These are phyloP conservation scores for Micromys minutus DNA, from an alignment of 2,113 vertebrate species.

Conservation along the genomic window DNA sequence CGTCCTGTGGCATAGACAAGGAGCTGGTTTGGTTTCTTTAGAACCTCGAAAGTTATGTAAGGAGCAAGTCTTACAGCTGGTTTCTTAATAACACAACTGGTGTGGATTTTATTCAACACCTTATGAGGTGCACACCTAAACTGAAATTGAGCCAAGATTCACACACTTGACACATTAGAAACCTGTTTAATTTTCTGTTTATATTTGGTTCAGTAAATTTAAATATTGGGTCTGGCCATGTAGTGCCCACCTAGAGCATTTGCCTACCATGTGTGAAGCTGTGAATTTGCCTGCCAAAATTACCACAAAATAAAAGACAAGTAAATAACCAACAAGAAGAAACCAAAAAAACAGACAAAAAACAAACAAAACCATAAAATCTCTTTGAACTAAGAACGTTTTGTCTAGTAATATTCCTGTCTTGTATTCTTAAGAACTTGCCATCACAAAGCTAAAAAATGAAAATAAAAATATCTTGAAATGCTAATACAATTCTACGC, in stretches of 20 bases:
- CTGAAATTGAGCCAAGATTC: neutral
- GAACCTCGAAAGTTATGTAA: slow-evolving; percentile 23
- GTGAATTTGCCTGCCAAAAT: neutral
- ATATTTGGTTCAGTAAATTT: neutral
- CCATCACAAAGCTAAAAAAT: slow-evolving; percentile 15
- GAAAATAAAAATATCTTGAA: neutral
- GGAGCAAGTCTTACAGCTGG: neutral
- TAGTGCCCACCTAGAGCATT: neutral
- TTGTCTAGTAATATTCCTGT: slow-evolving; percentile 6
- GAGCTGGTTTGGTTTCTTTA: neutral
- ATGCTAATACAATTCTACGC: neutral
- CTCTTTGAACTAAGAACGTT: neutral
- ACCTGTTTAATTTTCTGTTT: neutral
- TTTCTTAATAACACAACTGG: neutral
- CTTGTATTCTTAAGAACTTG: neutral
- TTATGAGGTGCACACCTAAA: neutral
- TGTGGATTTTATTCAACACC: neutral
- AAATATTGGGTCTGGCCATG: neutral
- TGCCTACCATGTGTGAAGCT: neutral
- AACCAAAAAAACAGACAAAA: neutral
- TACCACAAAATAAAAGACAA: neutral
- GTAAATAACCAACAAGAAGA: neutral
- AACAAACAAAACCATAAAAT: neutral
- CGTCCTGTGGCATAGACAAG: too few species aligned
- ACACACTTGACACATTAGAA: neutral